These are phyloP conservation scores for Troides aeacus DNA, from an alignment of 2,888 invertebrate species.

Conservation along the genomic window DNA sequence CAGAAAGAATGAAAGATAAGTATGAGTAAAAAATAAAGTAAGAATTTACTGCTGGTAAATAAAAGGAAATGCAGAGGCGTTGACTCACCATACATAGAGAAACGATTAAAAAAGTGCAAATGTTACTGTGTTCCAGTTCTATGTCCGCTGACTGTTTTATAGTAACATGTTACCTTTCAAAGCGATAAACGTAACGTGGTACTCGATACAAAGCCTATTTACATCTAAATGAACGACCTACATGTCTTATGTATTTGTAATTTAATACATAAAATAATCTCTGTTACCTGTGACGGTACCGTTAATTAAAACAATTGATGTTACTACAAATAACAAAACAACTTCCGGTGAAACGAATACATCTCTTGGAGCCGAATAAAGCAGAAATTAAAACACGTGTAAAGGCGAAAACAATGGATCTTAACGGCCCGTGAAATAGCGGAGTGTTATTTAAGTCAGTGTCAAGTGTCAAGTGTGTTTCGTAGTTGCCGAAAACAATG, in stretches of 20 bases:
- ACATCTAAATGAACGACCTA: too few relatives aligned
- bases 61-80: too few relatives aligned
- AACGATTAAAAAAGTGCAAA: too few relatives aligned
- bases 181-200: too few relatives aligned
- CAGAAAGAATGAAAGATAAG: too few relatives aligned
- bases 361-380: not conserved
- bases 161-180: too few relatives aligned
- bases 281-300: not conserved
- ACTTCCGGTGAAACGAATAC: not conserved
- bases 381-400: constrained; percentile 5
- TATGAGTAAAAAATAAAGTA: too few relatives aligned
- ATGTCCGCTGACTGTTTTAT: too few relatives aligned
- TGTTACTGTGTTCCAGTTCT: too few relatives aligned
- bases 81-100: too few relatives aligned
- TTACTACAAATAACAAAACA: not conserved
- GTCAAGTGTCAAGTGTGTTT: constrained; percentile 15
- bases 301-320: not conserved
- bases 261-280: not conserved
- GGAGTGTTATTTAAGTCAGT: constrained; percentile 13
- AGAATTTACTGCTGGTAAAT: too few relatives aligned
- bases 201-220: too few relatives aligned
- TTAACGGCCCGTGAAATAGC: constrained; percentile 12
- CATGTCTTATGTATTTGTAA: not conserved
- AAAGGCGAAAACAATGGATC: constrained; percentile 10
- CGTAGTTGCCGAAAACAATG: constrained; percentile 13